Conservation (phyloP, 2,113 vertebrate species). For the Chionomys nivalis region DNA sequence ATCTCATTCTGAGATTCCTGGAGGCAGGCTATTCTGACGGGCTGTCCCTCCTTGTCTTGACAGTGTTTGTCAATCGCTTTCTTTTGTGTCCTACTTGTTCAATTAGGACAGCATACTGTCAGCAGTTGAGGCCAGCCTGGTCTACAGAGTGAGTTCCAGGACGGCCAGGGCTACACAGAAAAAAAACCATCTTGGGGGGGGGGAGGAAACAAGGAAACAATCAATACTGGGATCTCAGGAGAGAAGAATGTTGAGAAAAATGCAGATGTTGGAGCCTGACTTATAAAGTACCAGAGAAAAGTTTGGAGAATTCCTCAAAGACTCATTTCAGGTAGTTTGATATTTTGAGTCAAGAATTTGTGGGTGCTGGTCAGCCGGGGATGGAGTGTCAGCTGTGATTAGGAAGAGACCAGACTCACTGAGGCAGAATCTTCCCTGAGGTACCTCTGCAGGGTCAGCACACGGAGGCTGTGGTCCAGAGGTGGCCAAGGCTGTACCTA, state of each 20-base stretch:
- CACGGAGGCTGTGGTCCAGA: background rate
- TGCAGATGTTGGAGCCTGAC: background rate
- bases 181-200: background rate
- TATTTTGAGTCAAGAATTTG: background rate
- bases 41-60: too few species aligned
- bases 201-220: too few species aligned
- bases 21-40: too few species aligned
- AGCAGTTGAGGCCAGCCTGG: background rate
- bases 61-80: too few species aligned
- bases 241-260: background rate
- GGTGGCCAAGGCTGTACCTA: background rate
- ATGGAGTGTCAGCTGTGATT: background rate
- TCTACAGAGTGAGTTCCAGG: background rate
- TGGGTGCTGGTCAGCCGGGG: background rate
- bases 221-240: background rate
- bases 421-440: background rate
- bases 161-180: background rate
- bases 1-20: too few species aligned
- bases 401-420: background rate
- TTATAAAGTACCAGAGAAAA: background rate
- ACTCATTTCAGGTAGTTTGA: background rate
- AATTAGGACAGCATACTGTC: too few species aligned
- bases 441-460: background rate
- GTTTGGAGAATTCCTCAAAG: background rate
- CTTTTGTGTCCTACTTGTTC: too few species aligned